These are phyloP conservation scores for Pseudorhombus dupliciocellatus DNA, from an alignment of 2,113 vertebrate species.

Conservation along the genomic window DNA sequence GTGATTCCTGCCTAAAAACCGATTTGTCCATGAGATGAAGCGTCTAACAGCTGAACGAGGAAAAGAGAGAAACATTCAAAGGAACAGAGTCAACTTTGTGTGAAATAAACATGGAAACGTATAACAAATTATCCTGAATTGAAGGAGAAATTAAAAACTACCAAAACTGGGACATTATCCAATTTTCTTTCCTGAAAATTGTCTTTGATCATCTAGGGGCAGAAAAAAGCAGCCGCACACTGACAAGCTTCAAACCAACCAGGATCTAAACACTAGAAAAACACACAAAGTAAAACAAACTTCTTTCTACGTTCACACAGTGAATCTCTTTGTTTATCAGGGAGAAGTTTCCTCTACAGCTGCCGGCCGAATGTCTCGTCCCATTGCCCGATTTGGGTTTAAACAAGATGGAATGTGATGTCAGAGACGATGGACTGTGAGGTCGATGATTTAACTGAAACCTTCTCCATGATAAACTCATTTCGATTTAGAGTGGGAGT, in stretches of 20 bases:
- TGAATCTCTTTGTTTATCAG: conserved; percentile 22
- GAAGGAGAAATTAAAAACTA: conserved; percentile 4
- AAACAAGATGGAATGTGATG: not conserved
- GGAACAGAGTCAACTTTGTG: conserved; percentile 27
- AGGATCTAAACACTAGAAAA: conserved; percentile 36
- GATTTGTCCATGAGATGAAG: conserved; percentile 2
- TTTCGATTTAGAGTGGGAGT: conserved; percentile 7
- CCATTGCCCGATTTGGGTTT: not conserved
- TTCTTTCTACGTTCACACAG: conserved; percentile 35
- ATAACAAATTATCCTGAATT: not conserved
- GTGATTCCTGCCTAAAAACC: not conserved
- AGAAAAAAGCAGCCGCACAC: conserved; percentile 43
- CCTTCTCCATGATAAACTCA: conserved; percentile 38
- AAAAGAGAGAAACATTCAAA: conserved; percentile 10
- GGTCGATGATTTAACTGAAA: not conserved
- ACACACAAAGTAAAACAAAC: conserved; percentile 45
- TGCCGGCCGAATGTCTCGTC: not conserved
- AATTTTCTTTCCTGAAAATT: conserved; percentile 64
- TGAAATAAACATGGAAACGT: conserved; percentile 1
- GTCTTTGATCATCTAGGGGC: conserved; percentile 20
- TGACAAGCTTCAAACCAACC: conserved; percentile 24
- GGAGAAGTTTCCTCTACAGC: conserved; percentile 16
- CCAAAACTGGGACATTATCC: conserved; percentile 32
- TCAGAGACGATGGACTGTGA: too few species aligned
- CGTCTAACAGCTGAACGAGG: not conserved